Conservation (phyloP, 2,113 vertebrate species). For the Rhizomys pruinosus region DNA sequence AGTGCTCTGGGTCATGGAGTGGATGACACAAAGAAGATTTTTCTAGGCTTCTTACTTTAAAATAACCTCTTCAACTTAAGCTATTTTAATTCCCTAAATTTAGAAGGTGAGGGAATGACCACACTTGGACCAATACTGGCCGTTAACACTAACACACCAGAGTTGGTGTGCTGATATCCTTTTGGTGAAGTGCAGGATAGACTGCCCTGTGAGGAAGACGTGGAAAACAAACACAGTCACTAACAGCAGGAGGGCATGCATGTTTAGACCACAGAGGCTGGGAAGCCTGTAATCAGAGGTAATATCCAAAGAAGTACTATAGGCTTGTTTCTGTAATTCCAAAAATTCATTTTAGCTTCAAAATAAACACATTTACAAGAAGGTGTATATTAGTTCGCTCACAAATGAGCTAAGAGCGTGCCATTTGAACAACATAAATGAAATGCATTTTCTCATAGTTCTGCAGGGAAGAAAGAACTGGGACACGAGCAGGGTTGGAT, state of each 20-base stretch:
- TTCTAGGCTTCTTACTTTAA: neutral
- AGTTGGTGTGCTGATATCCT: neutral
- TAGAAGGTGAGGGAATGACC: neutral
- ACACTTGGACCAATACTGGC: neutral
- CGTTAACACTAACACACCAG: neutral
- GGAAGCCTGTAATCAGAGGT: neutral
- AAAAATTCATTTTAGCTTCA: neutral
- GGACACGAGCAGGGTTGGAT: neutral
- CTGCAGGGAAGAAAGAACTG: neutral
- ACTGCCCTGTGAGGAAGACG: neutral
- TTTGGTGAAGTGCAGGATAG: neutral
- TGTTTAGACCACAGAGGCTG: neutral
- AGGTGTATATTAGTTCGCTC: neutral
- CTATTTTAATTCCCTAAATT: neutral
- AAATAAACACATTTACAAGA: slow-evolving; percentile 30
- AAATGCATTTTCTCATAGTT: neutral
- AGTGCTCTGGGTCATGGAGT: neutral
- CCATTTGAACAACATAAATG: neutral
- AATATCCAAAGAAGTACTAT: neutral
- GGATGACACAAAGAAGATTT: neutral
- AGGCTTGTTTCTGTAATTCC: neutral
- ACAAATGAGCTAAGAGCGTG: too few relatives aligned
- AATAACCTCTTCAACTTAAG: neutral
- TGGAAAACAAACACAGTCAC: neutral
- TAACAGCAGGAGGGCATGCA: neutral